These are phyloP conservation scores for Pherbina coryleti DNA, from an alignment of 2,888 invertebrate genomes.

Conservation along the genomic window DNA sequence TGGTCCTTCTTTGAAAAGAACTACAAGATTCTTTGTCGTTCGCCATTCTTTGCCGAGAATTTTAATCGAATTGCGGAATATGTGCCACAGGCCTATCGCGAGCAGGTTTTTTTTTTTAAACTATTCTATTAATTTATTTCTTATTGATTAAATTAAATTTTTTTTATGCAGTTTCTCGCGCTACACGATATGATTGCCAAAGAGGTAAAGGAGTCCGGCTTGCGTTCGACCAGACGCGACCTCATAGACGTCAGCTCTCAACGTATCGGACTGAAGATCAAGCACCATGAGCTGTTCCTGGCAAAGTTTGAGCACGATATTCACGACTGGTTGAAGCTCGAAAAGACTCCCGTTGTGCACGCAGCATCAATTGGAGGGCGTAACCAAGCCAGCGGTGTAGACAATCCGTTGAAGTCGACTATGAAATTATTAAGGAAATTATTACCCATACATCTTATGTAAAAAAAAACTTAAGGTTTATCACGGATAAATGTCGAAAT, in stretches of 20 bases:
- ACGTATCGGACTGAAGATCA: constrained; percentile 56
- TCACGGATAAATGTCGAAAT: too few relatives aligned
- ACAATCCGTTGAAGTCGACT: constrained; percentile 48
- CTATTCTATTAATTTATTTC: neutral
- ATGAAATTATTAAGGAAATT: constrained; percentile 48
- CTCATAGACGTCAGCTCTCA: constrained; percentile 53
- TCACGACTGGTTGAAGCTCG: constrained; percentile 57
- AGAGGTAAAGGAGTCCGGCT: constrained; percentile 43
- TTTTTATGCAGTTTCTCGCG: constrained; percentile 52
- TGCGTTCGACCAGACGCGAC: neutral
- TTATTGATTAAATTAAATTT: neutral
- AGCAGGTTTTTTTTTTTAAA: constrained; percentile 50
- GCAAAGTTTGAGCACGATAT: constrained; percentile 58
- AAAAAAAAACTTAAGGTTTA: neutral
- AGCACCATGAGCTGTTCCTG: constrained; percentile 54
- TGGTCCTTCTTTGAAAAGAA: constrained; percentile 60
- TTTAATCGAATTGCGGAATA: constrained; percentile 61
- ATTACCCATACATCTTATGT: neutral
- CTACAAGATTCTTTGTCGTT: constrained; percentile 55
- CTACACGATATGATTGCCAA: constrained; percentile 52
- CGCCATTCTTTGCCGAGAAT: constrained; percentile 53
- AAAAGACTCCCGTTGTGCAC: constrained; percentile 21
- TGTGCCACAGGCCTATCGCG: constrained; percentile 50
- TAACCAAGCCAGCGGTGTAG: constrained; percentile 54
- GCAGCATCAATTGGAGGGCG: constrained; percentile 43